Conservation (phyloP, 2,888 invertebrate species). For the Melipona bicolor region DNA sequence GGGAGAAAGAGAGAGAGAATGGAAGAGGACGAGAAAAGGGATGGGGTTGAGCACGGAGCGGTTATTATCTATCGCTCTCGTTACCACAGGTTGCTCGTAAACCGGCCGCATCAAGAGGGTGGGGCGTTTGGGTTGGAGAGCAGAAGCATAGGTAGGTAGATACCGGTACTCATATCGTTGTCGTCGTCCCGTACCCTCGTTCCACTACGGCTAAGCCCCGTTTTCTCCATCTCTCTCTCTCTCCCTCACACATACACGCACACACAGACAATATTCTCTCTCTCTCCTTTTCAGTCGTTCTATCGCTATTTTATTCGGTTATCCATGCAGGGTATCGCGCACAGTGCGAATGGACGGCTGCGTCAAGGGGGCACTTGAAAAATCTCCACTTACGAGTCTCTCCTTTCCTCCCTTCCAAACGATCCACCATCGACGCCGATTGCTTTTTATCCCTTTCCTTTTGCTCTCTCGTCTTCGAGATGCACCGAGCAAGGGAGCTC, state of each 20-base stretch:
- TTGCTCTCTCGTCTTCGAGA: not conserved
- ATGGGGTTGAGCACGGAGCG: slow-evolving; percentile 80
- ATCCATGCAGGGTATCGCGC: slow-evolving; percentile 75
- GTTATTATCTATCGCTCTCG: slow-evolving; percentile 85
- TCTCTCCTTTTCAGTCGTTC: slow-evolving; percentile 24
- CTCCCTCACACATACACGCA: no score
- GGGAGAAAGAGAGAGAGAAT: slow-evolving; percentile 28
- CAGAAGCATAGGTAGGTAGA: slow-evolving; percentile 77
- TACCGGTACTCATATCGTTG: slow-evolving; percentile 76
- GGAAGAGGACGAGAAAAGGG: slow-evolving; percentile 52
- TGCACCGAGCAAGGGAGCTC: not conserved
- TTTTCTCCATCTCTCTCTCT: slow-evolving; percentile 30
- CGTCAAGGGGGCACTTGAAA: slow-evolving; percentile 78
- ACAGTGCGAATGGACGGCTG: slow-evolving; percentile 78
- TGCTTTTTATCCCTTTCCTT: slow-evolving; percentile 3
- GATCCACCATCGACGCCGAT: slow-evolving; percentile 48
- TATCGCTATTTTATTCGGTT: slow-evolving; percentile 64
- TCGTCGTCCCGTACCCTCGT: slow-evolving; percentile 72
- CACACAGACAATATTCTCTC: no score
- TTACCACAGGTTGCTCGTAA: slow-evolving; percentile 85
- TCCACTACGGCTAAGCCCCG: slow-evolving; percentile 51
- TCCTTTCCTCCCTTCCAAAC: slow-evolving; percentile 45
- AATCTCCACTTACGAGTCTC: slow-evolving; percentile 72
- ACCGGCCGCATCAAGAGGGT: slow-evolving; percentile 82
- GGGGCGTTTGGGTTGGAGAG: slow-evolving; percentile 77